Base-by-base conservation (phyloP, 1,140 invertebrate species). In the Cydia strobilella region DNA sequence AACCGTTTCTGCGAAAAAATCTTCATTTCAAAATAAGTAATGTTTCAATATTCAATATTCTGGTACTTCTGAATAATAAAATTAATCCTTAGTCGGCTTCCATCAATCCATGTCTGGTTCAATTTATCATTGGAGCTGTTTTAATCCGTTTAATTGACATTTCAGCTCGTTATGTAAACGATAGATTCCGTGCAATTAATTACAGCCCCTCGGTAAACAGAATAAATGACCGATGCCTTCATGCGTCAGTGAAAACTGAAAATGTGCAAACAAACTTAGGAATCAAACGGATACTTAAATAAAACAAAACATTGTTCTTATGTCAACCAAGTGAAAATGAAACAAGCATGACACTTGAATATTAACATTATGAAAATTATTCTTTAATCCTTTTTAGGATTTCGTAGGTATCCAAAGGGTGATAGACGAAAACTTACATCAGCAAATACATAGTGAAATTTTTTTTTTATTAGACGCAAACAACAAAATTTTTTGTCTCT, bases 121-220 rank as follows among this genome's bases (percentile, higher is more conserved):
- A 84, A 85, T 86, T 73, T 84, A 83, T 79, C 81, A 66, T 79
- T 81, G 78, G 77, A 77, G 79, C 74, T 74, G 73, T 86, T 88
- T 88, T 83, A 87, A 85, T 84, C 84, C 48, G 42, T 83, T 80
- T 85, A 89, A 85, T 89, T 89, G 84, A 84, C 83, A 84, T 87
- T 86, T 84, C 76, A 82, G 81, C 71, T 48, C 76, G 74, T 76
- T 78, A 80, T 69, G 71, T 63, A 77, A 82, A 77, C 85, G 76
- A 86, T 82, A 79, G 77, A 80, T 85, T 77, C 74, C 66, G 74
- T 80, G 77, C 79, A 81, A 85, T 84, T 85, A 81, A 85, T 83
- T 84, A 80, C 73, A 18, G 69, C 59, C 72, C 72, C 69, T 74
- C 76, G n/a, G 76, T 75, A 74, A 77, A 69, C 74, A 77, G 45